Conservation (phyloP, 2,113 vertebrate species). For the Eulacestoma nigropectus region DNA sequence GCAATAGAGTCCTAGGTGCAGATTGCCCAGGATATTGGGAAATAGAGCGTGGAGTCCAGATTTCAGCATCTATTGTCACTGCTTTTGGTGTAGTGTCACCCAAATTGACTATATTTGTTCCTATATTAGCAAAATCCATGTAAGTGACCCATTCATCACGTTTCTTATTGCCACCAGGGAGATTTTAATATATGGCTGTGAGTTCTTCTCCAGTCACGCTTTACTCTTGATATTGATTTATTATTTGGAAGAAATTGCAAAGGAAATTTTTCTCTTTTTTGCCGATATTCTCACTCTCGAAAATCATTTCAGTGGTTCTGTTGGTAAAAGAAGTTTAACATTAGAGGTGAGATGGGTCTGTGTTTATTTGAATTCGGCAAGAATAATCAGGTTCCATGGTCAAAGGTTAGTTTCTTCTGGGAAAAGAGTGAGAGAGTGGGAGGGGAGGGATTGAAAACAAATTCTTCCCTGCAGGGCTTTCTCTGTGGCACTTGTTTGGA, state of each 20-base stretch:
- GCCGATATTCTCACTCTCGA: not conserved
- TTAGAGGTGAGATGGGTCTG: not conserved
- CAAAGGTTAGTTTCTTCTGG: not conserved
- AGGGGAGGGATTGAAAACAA: not conserved
- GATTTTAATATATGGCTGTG: not conserved
- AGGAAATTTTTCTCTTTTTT: not conserved
- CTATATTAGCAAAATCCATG: not conserved
- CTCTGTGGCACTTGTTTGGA: not conserved
- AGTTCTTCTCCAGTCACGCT: not conserved
- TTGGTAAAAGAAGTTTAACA: not conserved
- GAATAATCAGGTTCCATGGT: not conserved
- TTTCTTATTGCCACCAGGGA: not conserved
- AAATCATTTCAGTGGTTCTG: fast-evolving
- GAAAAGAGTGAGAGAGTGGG: not conserved
- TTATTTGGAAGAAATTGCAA: not conserved
- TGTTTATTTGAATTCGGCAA: not conserved
- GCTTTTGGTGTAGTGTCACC: not conserved
- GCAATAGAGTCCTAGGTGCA: not conserved
- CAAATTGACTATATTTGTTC: not conserved
- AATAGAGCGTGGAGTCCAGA: not conserved
- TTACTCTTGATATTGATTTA: not conserved
- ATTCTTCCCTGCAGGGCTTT: not conserved
- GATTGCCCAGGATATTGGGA: not conserved
- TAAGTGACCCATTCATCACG: not conserved
- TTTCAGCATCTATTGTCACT: not conserved